Evolutionary conservation across 2,797 vertebrate species (phyloP).

Genomic region (Acanthurus lineatus): DNA sequence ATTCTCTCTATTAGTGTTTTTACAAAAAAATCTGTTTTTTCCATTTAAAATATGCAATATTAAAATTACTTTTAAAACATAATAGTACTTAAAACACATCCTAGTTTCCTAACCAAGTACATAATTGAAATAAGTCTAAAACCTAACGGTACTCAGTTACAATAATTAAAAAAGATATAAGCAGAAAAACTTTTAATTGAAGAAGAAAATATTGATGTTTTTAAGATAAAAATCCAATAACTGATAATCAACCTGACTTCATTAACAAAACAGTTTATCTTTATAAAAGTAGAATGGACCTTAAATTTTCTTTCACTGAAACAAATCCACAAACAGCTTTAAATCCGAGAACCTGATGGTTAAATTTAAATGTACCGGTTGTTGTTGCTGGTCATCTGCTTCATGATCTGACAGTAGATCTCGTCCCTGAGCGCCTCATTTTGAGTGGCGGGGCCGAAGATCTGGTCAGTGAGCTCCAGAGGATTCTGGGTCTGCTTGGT

Average conservation of each 20-base stretch:
- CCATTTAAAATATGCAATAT: background rate
- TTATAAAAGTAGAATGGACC: background rate
- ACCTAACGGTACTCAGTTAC: background rate
- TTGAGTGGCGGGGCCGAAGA: conserved; percentile 90
- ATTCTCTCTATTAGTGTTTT: background rate
- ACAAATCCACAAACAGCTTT: background rate
- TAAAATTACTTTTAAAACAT: too few species aligned
- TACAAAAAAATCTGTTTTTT: background rate
- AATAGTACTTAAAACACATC: background rate
- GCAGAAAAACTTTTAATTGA: background rate
- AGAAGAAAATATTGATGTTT: background rate
- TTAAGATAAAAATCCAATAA: background rate
- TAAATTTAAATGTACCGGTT: conserved; percentile 83
- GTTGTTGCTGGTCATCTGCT: conserved; percentile 94
- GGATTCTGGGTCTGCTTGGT: conserved; percentile 88
- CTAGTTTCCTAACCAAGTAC: background rate
- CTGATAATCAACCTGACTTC: background rate
- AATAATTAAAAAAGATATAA: background rate
- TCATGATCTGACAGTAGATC: conserved; percentile 98
- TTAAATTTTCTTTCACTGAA: background rate
- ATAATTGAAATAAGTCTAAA: background rate
- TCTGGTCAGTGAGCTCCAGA: conserved; percentile 92
- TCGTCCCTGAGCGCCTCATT: conserved; percentile 90
- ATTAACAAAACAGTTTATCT: background rate
- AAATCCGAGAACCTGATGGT: background rate